Base-by-base conservation (phyloP, 2,797 vertebrate species). In the Rhinatrema bivittatum region DNA sequence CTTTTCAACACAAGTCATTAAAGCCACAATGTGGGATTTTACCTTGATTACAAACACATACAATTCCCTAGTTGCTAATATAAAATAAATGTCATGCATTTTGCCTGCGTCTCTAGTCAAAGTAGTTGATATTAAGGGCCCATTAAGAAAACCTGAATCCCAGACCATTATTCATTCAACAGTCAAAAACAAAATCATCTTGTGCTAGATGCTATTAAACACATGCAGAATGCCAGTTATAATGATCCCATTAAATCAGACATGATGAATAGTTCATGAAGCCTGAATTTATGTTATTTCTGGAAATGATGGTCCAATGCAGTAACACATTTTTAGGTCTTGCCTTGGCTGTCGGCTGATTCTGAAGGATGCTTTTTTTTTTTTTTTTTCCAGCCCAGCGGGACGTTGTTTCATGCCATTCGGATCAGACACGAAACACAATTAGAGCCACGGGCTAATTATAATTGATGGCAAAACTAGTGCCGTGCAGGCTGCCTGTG, bases 181-280 rank as follows among this genome's bases (percentile, higher is more conserved):
- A 74, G 53, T 64, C 53, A 62, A 60, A 72, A 70, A n/a, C n/a
- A n/a, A 61, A 60, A 30, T 15, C 54, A 53, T 72, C 56, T 78
- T 55, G 54, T 62, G 39, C 74, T 70, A 72, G 62, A 73, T 59
- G 56, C 43, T 72, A 79, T 74, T 81, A 78, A n/a, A 54, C 53
- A 65, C 53, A 68, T 52, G 51, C 48, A 39, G 44, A 79, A 77
- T 79, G 66, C 65, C 64, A 70, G 56, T 69, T 70, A 65, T 68
- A 81, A 81, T 74, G 68, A 74, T 68, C 57, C 46, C 64, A 79
- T 82, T 82, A 79, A 81, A 68, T 68, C 64, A 65, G 53, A 70
- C 57, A 59, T 74, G 74, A 79, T 81, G 63, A 80, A 71, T 68
- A 77, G 70, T 70, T 74, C 60, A 60, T 68, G 56, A 70, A 54